Percentiles rank a stretch among this genome's conserved stretches.
phyloP scores from a whole-genome alignment of 2,113 vertebrate species.

The Tinamus guttatus region DNA sequence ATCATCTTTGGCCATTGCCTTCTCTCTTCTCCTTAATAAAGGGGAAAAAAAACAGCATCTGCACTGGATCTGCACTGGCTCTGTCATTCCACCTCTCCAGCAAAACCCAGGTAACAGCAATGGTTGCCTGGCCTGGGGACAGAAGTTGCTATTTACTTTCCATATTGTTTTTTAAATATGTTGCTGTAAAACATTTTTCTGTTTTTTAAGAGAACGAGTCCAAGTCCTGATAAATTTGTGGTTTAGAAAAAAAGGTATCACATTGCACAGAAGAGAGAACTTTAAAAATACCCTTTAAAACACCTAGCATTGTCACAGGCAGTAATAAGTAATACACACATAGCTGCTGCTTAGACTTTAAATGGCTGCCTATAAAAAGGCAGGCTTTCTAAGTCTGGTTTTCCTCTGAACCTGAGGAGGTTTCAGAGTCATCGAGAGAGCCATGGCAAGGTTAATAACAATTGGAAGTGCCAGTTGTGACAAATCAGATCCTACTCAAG shows the following conservation, averaged over 20 bases:
- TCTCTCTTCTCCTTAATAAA: background rate
- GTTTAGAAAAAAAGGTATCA: background rate
- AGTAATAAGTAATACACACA: background rate
- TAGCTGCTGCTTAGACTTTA: slow-evolving; percentile 3
- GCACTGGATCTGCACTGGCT: background rate
- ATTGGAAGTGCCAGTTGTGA: background rate
- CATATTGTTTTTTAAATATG: background rate
- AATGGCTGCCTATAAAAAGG: slow-evolving; percentile 34
- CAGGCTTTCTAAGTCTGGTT: background rate
- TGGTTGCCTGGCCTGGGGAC: background rate
- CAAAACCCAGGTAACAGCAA: background rate
- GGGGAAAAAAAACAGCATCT: background rate
- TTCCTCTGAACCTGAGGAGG: background rate
- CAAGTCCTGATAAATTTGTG: background rate
- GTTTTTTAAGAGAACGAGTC: background rate
- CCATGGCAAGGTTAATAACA: background rate
- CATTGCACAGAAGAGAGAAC: background rate
- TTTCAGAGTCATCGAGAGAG: background rate
- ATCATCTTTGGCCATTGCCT: background rate
- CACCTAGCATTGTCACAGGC: background rate
- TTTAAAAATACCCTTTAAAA: background rate
- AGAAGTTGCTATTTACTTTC: background rate
- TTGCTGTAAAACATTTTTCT: background rate
- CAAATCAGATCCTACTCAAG: background rate
- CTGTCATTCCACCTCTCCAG: background rate